Conservation (phyloP, 1,140 invertebrate species). For the Drosophila leontia region DNA sequence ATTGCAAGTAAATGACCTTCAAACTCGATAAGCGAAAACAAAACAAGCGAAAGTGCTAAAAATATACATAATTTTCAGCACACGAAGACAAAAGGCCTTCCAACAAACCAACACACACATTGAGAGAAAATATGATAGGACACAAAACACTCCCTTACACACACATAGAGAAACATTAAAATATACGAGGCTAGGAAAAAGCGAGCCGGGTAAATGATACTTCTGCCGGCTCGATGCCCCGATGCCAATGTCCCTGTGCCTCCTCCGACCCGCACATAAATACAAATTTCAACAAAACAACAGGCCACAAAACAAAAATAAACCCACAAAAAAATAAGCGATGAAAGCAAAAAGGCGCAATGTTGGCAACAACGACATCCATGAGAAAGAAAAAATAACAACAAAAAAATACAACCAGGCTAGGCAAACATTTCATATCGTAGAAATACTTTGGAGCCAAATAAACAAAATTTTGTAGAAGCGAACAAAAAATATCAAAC, state of each 20-base stretch:
- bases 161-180: constrained; percentile 64
- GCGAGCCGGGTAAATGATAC: constrained; percentile 70
- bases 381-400: constrained; percentile 10
- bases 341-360: constrained; percentile 75
- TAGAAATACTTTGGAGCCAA: constrained; percentile 69
- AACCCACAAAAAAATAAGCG: constrained; percentile 54
- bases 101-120: constrained; percentile 14
- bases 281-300: constrained; percentile 78
- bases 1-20: constrained; percentile 81
- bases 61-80: constrained; percentile 81
- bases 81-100: constrained; percentile 48
- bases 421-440: constrained; percentile 69
- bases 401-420: constrained; percentile 30
- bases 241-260: constrained; percentile 54
- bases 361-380: constrained; percentile 51
- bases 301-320: constrained; percentile 60
- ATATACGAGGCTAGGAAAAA: constrained; percentile 61
- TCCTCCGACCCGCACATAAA: constrained; percentile 68
- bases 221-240: constrained; percentile 50
- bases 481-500: constrained; percentile 44
- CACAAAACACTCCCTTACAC: constrained; percentile 31
- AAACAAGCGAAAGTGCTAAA: constrained; percentile 82
- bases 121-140: constrained; percentile 73
- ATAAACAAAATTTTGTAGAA: constrained; percentile 63
- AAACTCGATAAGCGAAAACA: constrained; percentile 83